These are phyloP conservation scores for Sylvia borin DNA, from an alignment of 2,797 vertebrate genomes.

Conservation along the genomic window DNA sequence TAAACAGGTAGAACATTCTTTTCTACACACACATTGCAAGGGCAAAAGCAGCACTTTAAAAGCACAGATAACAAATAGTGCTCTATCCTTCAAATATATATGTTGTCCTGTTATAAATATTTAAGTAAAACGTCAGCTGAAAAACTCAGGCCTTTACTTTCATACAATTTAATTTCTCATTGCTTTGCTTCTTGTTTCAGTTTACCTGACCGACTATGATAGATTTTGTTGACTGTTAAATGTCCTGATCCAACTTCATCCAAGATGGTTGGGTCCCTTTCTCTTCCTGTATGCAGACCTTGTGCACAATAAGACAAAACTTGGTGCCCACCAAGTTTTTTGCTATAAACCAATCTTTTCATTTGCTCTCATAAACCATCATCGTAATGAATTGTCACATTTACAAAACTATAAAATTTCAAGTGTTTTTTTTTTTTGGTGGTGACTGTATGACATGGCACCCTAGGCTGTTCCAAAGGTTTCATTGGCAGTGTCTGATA, in stretches of 20 bases:
- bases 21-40: neutral
- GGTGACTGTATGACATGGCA: neutral
- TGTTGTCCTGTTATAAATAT: neutral
- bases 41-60: neutral
- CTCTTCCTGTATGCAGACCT: neutral
- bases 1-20: neutral
- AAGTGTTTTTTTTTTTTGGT: fast-evolving
- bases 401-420: neutral
- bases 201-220: neutral
- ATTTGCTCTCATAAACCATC: neutral
- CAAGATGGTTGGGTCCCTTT: neutral
- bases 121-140: neutral
- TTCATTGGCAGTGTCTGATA: neutral
- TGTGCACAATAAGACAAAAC: neutral
- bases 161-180: neutral
- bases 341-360: neutral
- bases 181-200: neutral
- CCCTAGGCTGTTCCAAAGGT: neutral
- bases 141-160: neutral
- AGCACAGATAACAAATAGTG: neutral
- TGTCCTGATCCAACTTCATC: neutral
- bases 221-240: neutral
- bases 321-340: neutral
- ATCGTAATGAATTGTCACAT: neutral
- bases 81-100: neutral